Evolutionary conservation across 1,140 invertebrate species (phyloP), one percentile per base, ranked within the genome.

Genomic region (Amphibalanus amphitrite): DNA sequence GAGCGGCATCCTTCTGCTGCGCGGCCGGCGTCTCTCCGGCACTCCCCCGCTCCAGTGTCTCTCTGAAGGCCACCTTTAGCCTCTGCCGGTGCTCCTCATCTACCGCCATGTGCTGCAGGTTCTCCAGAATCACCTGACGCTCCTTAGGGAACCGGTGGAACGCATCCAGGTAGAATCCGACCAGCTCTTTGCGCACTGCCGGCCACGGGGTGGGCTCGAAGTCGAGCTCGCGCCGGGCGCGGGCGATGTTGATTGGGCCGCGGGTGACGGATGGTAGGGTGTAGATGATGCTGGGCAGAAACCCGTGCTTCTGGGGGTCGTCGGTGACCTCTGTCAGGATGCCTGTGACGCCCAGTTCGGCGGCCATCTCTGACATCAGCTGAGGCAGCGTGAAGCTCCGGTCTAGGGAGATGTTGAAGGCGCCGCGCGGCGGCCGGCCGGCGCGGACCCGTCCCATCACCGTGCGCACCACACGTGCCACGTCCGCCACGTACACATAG

Each of bases 401-500:
- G 17, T 74, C 73, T 20, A 79, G 77, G n/a, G 78, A 82, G 26
- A 84, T 69, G 74, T 84, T 84, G 71, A 78, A 82, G 0, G 78
- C 79, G 33, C 82, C 73, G 73, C 82, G 77, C 28, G 38, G 6
- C 6, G 17, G 6, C 6, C 76, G 68, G 25, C 77, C 73, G 29
- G 74, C 70, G 4, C 30, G 26, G 4, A 74, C 73, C 65, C 68
- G 76, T 69, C 71, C 71, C 6, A 80, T 69, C 13, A 77, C 72
- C 23, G 75, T 65, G 10, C 76, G 30, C 13, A 83, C 78, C 6
- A 79, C 72, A 26, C 78, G 73, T 30, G 80, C 82, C 13, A 83
- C 80, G 74, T 84, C 82, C 67, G 80, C 76, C 0, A 80, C 79
- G 74, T 81, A 83, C 3, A 83, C 82, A 69, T 82, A 80, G 73